Percentiles rank a stretch among this genome's conserved stretches.
Evolutionary conservation across 2,888 invertebrate genomes (phyloP).

Genomic region (Drosophila diplacantha): DNA sequence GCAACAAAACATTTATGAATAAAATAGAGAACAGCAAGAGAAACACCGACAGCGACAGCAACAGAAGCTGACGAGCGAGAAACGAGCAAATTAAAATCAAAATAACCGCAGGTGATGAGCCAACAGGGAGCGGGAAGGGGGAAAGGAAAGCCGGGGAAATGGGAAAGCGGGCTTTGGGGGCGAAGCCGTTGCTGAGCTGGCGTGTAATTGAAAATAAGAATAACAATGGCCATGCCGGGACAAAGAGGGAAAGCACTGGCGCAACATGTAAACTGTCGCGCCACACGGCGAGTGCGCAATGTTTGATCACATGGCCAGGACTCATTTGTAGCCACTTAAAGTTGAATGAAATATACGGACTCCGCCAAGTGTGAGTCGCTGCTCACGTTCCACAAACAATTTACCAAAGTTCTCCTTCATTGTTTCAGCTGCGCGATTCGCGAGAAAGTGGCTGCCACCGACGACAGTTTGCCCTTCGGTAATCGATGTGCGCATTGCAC

Average conservation of each 20-base stretch:
- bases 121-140: neutral
- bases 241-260: slow-evolving; percentile 5
- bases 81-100: slow-evolving; percentile 62
- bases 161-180: neutral
- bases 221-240: slow-evolving; percentile 33
- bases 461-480: slow-evolving; percentile 15
- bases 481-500: slow-evolving; percentile 46
- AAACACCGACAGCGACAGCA: slow-evolving; percentile 31
- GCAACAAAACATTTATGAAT: slow-evolving; percentile 62
- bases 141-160: slow-evolving; percentile 1
- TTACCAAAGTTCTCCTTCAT: slow-evolving; percentile 43
- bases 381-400: slow-evolving; percentile 62
- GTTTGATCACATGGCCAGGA: slow-evolving; percentile 17
- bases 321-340: slow-evolving; percentile 37
- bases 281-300: slow-evolving; percentile 30
- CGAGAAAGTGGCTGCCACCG: slow-evolving; percentile 4
- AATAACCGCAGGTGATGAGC: slow-evolving; percentile 53
- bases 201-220: slow-evolving; percentile 58
- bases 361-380: slow-evolving; percentile 1
- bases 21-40: slow-evolving; percentile 48
- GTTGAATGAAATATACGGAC: slow-evolving; percentile 31
- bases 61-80: slow-evolving; percentile 39
- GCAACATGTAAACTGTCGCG: slow-evolving; percentile 24
- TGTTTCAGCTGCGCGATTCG: slow-evolving; percentile 16
- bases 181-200: slow-evolving; percentile 31